Percentiles rank a stretch among this genome's conserved stretches.
phyloP scores from a whole-genome alignment of 2,797 vertebrate species.

The Amphiprion clarkii region DNA sequence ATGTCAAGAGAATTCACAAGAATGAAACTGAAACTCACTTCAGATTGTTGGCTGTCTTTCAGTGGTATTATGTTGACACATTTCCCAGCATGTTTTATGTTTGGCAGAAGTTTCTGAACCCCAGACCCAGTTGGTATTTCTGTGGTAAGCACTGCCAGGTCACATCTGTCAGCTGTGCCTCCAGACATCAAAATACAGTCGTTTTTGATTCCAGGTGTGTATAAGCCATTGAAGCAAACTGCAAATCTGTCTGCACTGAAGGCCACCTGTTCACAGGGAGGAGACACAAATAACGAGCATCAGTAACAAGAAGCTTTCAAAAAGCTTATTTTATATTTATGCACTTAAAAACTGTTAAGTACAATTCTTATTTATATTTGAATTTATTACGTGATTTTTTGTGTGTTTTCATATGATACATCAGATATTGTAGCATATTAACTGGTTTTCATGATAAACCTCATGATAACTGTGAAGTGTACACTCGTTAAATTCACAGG shows the following conservation, averaged over 20 bases:
- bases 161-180: conserved; percentile 56
- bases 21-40: conserved; percentile 29
- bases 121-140: conserved; percentile 63
- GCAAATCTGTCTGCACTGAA: conserved; percentile 39
- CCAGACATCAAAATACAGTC: conserved; percentile 68
- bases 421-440: too few species aligned
- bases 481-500: too few species aligned
- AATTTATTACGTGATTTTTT: too few species aligned
- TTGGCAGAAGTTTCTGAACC: conserved; percentile 57
- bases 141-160: conserved; percentile 16
- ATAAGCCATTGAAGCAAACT: conserved; percentile 58
- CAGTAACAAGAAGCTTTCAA: too few species aligned
- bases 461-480: too few species aligned
- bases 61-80: conserved; percentile 67
- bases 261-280: conserved; percentile 38
- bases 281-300: background rate
- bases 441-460: too few species aligned
- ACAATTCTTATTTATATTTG: too few species aligned
- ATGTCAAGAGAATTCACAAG: background rate
- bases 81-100: conserved; percentile 47
- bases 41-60: conserved; percentile 37
- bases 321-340: too few species aligned
- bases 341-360: too few species aligned
- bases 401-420: too few species aligned
- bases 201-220: conserved; percentile 30